Conservation (phyloP, 1,140 invertebrate species). For the Lucilia cuprina region DNA sequence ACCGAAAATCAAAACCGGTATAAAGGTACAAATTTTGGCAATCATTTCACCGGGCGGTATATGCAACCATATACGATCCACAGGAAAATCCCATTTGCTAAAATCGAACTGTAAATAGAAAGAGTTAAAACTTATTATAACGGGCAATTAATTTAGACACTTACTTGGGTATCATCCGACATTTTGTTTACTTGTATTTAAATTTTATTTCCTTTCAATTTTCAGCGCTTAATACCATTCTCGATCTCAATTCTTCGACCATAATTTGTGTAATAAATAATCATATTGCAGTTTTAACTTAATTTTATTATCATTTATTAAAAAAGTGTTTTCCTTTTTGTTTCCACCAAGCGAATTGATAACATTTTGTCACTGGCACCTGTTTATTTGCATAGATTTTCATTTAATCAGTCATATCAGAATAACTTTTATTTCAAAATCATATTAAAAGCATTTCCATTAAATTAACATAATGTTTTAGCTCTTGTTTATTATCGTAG, state of each 20-base stretch:
- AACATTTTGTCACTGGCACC: neutral
- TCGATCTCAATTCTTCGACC: neutral
- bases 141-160: no score
- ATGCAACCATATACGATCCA: conserved; percentile 68
- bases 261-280: neutral
- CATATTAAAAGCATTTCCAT: conserved; percentile 8
- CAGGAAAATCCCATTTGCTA: conserved; percentile 55
- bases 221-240: neutral
- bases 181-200: neutral
- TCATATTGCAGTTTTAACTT: neutral
- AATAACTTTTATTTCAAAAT: neutral
- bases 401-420: neutral
- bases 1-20: conserved; percentile 72
- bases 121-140: neutral
- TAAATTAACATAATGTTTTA: neutral
- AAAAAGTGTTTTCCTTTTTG: neutral
- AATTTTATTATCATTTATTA: conserved; percentile 4
- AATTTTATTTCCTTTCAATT: neutral
- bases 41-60: conserved; percentile 68
- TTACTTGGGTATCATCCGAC: conserved; percentile 27
- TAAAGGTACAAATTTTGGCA: conserved; percentile 68
- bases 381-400: neutral
- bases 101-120: conserved; percentile 50
- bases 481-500: neutral
- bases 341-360: neutral